Conservation (phyloP, 2,797 vertebrate genomes). For the Semotilus atromaculatus region DNA sequence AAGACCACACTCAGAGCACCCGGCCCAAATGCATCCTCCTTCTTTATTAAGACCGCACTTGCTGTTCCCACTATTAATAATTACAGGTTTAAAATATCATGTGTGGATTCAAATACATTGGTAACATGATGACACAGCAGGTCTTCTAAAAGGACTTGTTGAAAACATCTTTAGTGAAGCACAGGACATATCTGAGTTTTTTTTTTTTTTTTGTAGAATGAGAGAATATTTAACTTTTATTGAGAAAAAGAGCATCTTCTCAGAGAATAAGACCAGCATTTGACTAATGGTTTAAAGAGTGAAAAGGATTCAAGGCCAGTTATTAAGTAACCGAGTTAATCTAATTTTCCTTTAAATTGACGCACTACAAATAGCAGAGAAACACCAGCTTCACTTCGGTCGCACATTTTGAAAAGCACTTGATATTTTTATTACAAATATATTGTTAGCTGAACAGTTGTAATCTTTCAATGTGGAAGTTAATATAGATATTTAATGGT, state of each 20-base stretch:
- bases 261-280: constrained; percentile 31
- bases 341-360: constrained; percentile 33
- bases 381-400: not conserved
- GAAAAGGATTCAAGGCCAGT: constrained; percentile 38
- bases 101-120: not conserved
- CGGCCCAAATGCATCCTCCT: not conserved
- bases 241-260: constrained; percentile 44
- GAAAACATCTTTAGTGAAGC: constrained; percentile 22
- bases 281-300: constrained; percentile 39
- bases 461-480: not conserved
- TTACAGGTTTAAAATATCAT: constrained; percentile 24
- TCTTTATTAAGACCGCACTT: constrained; percentile 10
- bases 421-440: not conserved
- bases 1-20: constrained; percentile 33
- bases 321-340: constrained; percentile 37
- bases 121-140: constrained; percentile 17
- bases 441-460: not conserved
- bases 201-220: not conserved
- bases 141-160: constrained; percentile 6
- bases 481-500: not conserved
- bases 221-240: constrained; percentile 56
- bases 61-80: constrained; percentile 46
- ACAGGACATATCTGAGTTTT: constrained; percentile 14
- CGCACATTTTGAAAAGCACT: not conserved
- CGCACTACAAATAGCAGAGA: not conserved